phyloP scores from a whole-genome alignment of 2,113 vertebrate species.

The Microcebus jonahi region DNA sequence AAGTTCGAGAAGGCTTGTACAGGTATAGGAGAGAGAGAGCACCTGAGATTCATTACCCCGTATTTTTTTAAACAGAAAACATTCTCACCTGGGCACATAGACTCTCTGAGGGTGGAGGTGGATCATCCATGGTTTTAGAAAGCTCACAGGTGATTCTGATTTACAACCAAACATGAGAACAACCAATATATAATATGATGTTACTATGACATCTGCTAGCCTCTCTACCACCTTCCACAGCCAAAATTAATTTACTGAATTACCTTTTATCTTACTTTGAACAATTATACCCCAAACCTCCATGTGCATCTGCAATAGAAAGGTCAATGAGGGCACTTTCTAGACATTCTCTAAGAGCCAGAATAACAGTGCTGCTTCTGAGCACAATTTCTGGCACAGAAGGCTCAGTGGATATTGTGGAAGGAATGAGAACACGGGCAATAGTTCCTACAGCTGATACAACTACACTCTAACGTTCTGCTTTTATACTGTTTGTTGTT shows the following conservation, averaged over 20 bases:
- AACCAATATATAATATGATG: not conserved
- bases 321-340: not conserved
- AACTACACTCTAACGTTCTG: not conserved
- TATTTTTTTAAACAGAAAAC: not conserved
- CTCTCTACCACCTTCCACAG: not conserved
- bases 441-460: not conserved
- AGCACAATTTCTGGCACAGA: not conserved
- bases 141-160: not conserved
- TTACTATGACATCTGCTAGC: not conserved
- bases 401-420: not conserved
- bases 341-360: not conserved
- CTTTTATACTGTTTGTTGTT: not conserved
- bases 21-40: not conserved
- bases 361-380: not conserved
- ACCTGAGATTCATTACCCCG: not conserved
- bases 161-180: slow-evolving; percentile 3
- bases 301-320: not conserved
- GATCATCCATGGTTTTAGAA: not conserved
- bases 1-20: not conserved
- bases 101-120: not conserved
- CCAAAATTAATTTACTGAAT: not conserved
- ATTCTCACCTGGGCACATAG: not conserved
- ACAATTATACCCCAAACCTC: not conserved
- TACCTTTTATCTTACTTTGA: not conserved
- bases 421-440: not conserved